These are phyloP conservation scores for Ophion obscuratus DNA, from an alignment of 2,888 invertebrate genomes.

Conservation along the genomic window DNA sequence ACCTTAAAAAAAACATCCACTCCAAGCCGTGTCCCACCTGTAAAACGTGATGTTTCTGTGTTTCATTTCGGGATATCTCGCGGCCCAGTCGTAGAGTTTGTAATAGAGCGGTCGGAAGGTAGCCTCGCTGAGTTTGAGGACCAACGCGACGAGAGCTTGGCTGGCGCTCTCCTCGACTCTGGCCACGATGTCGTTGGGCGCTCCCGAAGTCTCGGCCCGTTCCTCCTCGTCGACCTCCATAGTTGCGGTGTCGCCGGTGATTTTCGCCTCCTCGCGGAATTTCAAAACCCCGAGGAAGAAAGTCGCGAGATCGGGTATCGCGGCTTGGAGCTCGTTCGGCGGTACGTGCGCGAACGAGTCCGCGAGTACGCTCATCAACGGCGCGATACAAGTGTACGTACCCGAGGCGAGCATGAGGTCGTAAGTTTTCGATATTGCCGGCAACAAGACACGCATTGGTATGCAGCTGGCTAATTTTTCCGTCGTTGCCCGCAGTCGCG, in stretches of 20 bases:
- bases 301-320: conserved; percentile 89
- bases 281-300: conserved; percentile 91
- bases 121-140: conserved; percentile 94
- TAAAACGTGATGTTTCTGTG: conserved; percentile 93
- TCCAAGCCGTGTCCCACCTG: conserved; percentile 83
- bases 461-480: conserved; percentile 89
- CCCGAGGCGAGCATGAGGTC: conserved; percentile 86
- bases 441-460: conserved; percentile 88
- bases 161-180: conserved; percentile 90
- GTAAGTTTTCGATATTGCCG: conserved; percentile 89
- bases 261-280: conserved; percentile 86
- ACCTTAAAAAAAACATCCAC: not conserved
- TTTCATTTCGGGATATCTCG: conserved; percentile 86
- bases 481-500: conserved; percentile 87
- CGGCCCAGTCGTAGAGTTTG: conserved; percentile 95
- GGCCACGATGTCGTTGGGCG: conserved; percentile 84
- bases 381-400: conserved; percentile 87
- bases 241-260: conserved; percentile 15
- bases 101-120: conserved; percentile 95
- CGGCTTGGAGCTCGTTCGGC: conserved; percentile 87
- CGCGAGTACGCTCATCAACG: conserved; percentile 91
- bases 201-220: conserved; percentile 72
- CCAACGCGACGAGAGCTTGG: conserved; percentile 91
- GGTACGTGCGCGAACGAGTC: conserved; percentile 89
- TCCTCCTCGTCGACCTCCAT: conserved; percentile 78